A percentile compares a stretch with the other conserved stretches of the same genome.
These are phyloP conservation scores for Eupithecia insigniata DNA, from an alignment of 2,888 invertebrate genomes.

Conservation along the genomic window DNA sequence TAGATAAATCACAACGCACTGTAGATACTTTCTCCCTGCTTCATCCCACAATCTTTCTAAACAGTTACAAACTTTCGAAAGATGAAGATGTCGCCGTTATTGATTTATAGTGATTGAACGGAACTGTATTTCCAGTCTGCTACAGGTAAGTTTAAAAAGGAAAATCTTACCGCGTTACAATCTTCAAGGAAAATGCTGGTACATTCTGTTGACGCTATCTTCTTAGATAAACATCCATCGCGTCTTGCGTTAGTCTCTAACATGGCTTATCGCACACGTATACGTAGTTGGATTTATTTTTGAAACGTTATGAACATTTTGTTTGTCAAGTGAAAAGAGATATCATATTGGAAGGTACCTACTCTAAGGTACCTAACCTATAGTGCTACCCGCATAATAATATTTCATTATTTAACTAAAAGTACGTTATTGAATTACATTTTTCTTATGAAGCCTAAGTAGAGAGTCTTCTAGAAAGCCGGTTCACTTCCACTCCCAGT, in stretches of 20 bases:
- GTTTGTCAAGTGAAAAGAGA: background rate
- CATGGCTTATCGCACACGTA: slow-evolving; percentile 21
- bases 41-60: background rate
- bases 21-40: background rate
- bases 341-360: background rate
- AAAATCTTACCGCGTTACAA: slow-evolving; percentile 19
- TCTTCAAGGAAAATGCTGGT: slow-evolving; percentile 27
- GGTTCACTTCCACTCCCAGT: too few species aligned
- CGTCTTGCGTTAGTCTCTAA: slow-evolving; percentile 24
- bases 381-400: too few species aligned
- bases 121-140: slow-evolving; percentile 21
- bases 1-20: background rate
- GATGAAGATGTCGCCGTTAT: slow-evolving; percentile 14
- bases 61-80: slow-evolving; percentile 3
- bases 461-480: too few species aligned
- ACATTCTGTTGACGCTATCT: slow-evolving; percentile 37
- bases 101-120: slow-evolving; percentile 24
- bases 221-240: slow-evolving; percentile 40
- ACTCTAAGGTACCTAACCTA: too few species aligned
- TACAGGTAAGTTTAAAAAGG: slow-evolving; percentile 24
- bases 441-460: too few species aligned
- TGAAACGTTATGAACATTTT: background rate
- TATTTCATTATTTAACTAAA: too few species aligned
- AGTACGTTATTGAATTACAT: too few species aligned
- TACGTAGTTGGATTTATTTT: background rate